Evolutionary conservation across 1,140 invertebrate genomes (phyloP).

Genomic region (Cardiocondyla obscurior): DNA sequence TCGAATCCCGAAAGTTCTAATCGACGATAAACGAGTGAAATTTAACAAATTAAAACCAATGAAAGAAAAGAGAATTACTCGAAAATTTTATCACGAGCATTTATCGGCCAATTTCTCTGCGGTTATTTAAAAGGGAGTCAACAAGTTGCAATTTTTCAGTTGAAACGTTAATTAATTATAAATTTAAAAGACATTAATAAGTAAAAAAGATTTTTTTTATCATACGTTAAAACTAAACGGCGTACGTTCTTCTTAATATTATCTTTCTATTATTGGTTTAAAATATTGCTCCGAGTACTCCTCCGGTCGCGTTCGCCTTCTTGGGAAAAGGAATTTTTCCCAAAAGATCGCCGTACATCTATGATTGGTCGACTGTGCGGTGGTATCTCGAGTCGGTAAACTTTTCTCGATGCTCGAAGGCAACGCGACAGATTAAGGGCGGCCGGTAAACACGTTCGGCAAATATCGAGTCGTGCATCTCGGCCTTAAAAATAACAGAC

Average conservation of each 20-base stretch:
- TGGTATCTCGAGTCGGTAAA: conserved; percentile 32
- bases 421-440: conserved; percentile 67
- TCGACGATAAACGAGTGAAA: not conserved
- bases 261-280: not conserved
- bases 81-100: not conserved
- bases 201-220: not conserved
- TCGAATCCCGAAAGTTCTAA: conserved; percentile 29
- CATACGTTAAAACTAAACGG: not conserved
- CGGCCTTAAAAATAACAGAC: conserved; percentile 69
- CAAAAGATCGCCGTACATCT: not conserved
- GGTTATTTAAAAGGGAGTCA: too few relatives aligned
- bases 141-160: too few relatives aligned
- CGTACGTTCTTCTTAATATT: not conserved
- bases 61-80: not conserved
- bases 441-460: conserved; percentile 65
- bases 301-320: not conserved
- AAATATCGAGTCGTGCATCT: conserved; percentile 61
- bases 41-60: not conserved
- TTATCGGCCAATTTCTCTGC: not conserved
- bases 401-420: conserved; percentile 26
- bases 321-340: not conserved
- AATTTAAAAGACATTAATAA: not conserved
- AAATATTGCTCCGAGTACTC: not conserved
- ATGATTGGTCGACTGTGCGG: conserved; percentile 16
- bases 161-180: too few relatives aligned